Conservation (phyloP, 1,140 invertebrate genomes). For the Camponotus pennsylvanicus region DNA sequence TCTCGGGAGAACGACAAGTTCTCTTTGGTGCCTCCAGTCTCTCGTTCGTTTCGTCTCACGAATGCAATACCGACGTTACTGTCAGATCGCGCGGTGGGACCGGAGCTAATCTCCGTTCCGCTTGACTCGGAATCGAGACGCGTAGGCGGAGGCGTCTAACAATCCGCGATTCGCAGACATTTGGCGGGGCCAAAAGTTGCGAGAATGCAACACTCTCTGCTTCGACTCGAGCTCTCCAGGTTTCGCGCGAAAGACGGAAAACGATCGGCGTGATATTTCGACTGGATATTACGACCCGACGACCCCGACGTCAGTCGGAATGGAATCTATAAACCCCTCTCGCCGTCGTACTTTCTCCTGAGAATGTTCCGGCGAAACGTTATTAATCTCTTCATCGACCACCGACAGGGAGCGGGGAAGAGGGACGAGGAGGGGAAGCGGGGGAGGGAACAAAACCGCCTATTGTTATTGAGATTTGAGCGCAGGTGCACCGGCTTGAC, state of each 20-base stretch:
- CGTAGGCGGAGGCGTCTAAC: conserved; percentile 31
- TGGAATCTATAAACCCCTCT: conserved; percentile 56
- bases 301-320: conserved; percentile 35
- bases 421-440: background rate
- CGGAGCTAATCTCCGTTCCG: background rate
- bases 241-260: conserved; percentile 3
- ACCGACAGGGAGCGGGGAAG: background rate
- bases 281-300: conserved; percentile 37
- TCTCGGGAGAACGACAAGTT: background rate
- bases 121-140: conserved; percentile 16
- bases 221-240: background rate
- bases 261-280: conserved; percentile 48
- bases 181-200: background rate
- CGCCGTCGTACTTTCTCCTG: conserved; percentile 55
- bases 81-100: background rate
- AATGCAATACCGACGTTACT: background rate
- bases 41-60: background rate
- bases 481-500: conserved; percentile 59
- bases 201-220: background rate
- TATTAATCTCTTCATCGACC: conserved; percentile 63
- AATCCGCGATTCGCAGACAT: conserved; percentile 1
- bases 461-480: conserved; percentile 50
- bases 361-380: conserved; percentile 50
- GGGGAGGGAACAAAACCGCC: background rate
- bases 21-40: background rate